Evolutionary conservation across 2,797 vertebrate species (phyloP), one percentile per base, ranked within the genome.

Genomic region (Emydoidea blandingii): DNA sequence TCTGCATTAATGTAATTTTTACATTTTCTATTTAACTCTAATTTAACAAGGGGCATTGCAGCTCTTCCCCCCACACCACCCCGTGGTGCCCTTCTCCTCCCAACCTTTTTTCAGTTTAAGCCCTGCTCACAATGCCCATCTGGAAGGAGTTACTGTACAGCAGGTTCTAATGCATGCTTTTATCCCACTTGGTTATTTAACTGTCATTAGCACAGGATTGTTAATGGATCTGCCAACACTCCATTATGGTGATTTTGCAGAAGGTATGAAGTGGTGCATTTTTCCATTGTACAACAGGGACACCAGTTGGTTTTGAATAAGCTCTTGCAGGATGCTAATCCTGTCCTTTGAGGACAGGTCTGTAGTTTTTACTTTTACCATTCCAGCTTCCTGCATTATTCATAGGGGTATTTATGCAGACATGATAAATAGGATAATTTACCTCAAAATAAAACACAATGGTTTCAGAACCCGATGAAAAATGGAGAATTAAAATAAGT

Each of bases 341-440:
- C 68, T 89, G 31, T 93, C 78, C 81, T 97, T 96, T 96, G 97
- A 96, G 91, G 86, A 95, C 34, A 94, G 86, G 79, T 88, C 81
- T 79, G 74, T 88, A 94, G 93, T 95, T 97, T 97, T 97, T 92
- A 94, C 72, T 90, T 91, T 94, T 92, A 97, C 34, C 62, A 94
- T 96, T 87, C 74, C 65, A 90, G 87, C 47, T 94, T 88, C 57
- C 78, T 97, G 31, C 72, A 97, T 98, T 97, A 98, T 97, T 98
- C 92, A 98, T 95, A 87, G 62, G 94, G 78, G 41, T 97, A 95
- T 95, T 98, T 97, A 97, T 91, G 89, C 56, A 96, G 95, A 94
- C 91, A 93, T 96, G 95, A 98, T 95, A 97, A 98, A 98, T 95
- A 98, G 96, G 87, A 96, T 97, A 96, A 97, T 98, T 98, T 97